A percentile compares a stretch with the other conserved stretches of the same genome.
Conservation (phyloP, 2,113 vertebrate species). For the Vireo altiloquus region DNA sequence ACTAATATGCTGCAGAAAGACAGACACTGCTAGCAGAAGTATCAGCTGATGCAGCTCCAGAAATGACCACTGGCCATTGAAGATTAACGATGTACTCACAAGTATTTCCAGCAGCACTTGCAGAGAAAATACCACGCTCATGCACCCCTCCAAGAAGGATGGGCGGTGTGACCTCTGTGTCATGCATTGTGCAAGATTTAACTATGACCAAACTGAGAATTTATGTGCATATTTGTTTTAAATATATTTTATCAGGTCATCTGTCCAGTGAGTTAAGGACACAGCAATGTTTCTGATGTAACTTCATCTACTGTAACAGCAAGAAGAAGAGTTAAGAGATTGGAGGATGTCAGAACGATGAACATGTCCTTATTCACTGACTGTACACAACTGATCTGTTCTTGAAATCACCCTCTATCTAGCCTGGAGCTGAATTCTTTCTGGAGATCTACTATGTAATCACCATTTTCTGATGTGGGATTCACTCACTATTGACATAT, state of each 20-base stretch:
- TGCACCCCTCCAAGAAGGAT: background rate
- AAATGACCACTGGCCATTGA: background rate
- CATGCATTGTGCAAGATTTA: background rate
- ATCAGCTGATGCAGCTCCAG: slow-evolving; percentile 32
- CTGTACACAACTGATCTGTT: background rate
- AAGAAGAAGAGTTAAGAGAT: background rate
- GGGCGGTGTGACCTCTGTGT: background rate
- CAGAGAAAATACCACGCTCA: background rate
- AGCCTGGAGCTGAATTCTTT: background rate
- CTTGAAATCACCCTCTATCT: background rate
- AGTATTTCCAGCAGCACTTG: background rate
- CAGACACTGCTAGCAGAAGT: background rate
- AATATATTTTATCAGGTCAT: background rate
- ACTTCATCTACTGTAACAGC: background rate
- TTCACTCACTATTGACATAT: background rate
- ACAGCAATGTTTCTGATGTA: background rate
- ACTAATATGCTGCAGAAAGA: slow-evolving; percentile 7
- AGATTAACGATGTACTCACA: background rate
- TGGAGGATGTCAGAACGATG: background rate
- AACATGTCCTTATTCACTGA: background rate
- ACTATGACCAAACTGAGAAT: background rate
- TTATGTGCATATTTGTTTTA: background rate
- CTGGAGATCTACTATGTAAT: background rate
- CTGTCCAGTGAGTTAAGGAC: background rate
- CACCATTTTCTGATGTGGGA: background rate